Percentiles rank a stretch among this genome's conserved stretches.
phyloP scores from a whole-genome alignment of 2,797 vertebrate species.

The Oryzias sinensis region DNA sequence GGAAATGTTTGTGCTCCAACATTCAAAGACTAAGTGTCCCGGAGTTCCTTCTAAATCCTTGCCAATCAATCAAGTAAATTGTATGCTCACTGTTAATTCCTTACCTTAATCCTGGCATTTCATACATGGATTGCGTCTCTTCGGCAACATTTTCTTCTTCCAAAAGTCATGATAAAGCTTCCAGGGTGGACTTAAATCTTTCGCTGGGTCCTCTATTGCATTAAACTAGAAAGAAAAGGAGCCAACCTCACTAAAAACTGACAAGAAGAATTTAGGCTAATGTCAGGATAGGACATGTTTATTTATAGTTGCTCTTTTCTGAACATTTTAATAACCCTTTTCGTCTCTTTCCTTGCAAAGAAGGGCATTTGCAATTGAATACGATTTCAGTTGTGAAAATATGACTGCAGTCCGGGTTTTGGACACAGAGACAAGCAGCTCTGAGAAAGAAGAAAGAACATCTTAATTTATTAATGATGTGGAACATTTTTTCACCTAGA shows the following conservation, averaged over 20 bases:
- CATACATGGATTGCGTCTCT: constrained; percentile 6
- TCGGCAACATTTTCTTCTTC: constrained; percentile 5
- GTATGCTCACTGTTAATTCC: constrained; percentile 6
- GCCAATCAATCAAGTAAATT: constrained; percentile 17
- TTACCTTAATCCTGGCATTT: constrained; percentile 15
- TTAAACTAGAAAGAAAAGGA: neutral
- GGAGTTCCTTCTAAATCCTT: constrained; percentile 27
- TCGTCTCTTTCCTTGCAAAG: constrained; percentile 86
- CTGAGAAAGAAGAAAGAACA: constrained; percentile 77
- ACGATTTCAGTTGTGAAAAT: constrained; percentile 92
- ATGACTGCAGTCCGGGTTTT: constrained; percentile 89
- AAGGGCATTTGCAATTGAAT: constrained; percentile 97
- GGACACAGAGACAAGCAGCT: constrained; percentile 88
- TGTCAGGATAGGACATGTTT: constrained; percentile 76
- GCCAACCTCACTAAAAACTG: neutral
- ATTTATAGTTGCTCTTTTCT: constrained; percentile 84
- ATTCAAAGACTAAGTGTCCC: constrained; percentile 17
- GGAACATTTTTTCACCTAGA: constrained; percentile 92
- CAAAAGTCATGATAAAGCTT: neutral
- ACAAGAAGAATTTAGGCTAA: neutral
- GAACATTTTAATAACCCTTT: constrained; percentile 88
- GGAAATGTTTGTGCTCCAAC: constrained; percentile 50
- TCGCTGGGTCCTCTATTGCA: neutral
- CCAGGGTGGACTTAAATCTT: neutral
- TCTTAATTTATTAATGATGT: constrained; percentile 96